These are phyloP conservation scores for Okamejei kenojei DNA, from an alignment of 2,797 vertebrate species.

Conservation along the genomic window DNA sequence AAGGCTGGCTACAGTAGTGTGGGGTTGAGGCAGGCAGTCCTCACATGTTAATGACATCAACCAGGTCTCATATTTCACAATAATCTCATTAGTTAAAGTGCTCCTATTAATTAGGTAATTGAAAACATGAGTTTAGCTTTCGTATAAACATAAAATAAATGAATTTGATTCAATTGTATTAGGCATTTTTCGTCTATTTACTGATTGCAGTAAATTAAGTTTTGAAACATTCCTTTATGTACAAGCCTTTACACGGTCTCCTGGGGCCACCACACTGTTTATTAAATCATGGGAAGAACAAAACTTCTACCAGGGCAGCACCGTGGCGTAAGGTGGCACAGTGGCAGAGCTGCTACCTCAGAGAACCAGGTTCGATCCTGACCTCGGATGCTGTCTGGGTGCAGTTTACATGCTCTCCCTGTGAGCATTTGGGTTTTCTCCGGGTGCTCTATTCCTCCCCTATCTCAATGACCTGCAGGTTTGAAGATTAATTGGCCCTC, in stretches of 20 bases:
- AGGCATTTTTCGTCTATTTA: not conserved
- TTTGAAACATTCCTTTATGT: not conserved
- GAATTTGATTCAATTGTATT: not conserved
- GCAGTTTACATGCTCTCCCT: too few species aligned
- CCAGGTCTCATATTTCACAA: constrained; percentile 49
- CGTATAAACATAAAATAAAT: constrained; percentile 43
- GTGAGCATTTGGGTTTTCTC: too few species aligned
- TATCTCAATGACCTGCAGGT: too few species aligned
- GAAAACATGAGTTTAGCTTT: constrained; percentile 30
- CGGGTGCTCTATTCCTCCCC: too few species aligned
- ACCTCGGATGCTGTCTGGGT: too few species aligned
- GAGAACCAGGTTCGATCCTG: too few species aligned
- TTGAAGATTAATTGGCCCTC: too few species aligned
- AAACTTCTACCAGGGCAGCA: not conserved
- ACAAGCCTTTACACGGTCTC: not conserved
- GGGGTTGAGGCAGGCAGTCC: constrained; percentile 50
- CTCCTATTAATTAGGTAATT: not conserved
- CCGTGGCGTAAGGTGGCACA: too few species aligned
- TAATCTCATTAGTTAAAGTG: constrained; percentile 45
- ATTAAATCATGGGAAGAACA: not conserved
- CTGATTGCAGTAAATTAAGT: not conserved
- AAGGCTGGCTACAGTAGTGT: constrained; percentile 48
- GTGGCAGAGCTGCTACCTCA: too few species aligned
- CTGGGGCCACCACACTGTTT: not conserved
- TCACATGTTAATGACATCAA: constrained; percentile 51